A percentile compares a stretch with the other conserved stretches of the same genome.
phyloP scores from a whole-genome alignment of 1,140 invertebrate genomes.

The Ditylenchus dipsaci region DNA sequence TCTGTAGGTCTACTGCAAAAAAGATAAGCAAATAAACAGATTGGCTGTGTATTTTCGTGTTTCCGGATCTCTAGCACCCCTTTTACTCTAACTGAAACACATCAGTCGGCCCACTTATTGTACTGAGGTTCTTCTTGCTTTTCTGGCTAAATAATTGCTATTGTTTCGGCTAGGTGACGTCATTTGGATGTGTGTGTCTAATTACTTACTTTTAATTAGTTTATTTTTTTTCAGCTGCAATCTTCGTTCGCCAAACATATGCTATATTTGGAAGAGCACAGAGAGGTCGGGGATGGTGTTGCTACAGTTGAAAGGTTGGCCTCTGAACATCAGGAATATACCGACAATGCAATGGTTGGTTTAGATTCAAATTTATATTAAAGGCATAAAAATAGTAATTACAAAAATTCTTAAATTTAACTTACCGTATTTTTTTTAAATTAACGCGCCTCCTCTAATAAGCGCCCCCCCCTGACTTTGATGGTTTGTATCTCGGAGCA shows the following conservation, averaged over 20 bases:
- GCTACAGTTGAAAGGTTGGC: slow-evolving; percentile 35
- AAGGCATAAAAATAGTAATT: too few relatives aligned
- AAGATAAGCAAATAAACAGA: too few relatives aligned
- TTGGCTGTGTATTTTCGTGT: too few relatives aligned
- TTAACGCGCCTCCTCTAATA: too few relatives aligned
- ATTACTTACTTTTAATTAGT: neutral
- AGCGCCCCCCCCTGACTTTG: too few relatives aligned
- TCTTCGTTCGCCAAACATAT: slow-evolving; percentile 55
- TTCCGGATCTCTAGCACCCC: neutral
- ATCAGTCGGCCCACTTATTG: too few relatives aligned
- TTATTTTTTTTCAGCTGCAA: slow-evolving; percentile 53
- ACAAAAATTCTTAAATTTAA: too few relatives aligned
- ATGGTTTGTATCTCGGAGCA: too few relatives aligned
- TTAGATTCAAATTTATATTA: too few relatives aligned
- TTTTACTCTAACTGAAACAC: neutral
- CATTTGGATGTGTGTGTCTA: neutral
- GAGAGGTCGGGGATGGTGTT: slow-evolving; percentile 53
- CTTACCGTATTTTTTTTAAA: too few relatives aligned
- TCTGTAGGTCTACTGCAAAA: too few relatives aligned
- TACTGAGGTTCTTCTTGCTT: too few relatives aligned
- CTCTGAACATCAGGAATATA: slow-evolving; percentile 44
- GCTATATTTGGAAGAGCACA: slow-evolving; percentile 57
- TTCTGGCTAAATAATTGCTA: neutral
- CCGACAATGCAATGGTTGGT: slow-evolving; percentile 45
- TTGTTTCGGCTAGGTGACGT: neutral